Percentiles rank a stretch among this genome's conserved stretches.
These are phyloP conservation scores for Netelia fuscicornis DNA, from an alignment of 2,888 invertebrate species.

Conservation along the genomic window DNA sequence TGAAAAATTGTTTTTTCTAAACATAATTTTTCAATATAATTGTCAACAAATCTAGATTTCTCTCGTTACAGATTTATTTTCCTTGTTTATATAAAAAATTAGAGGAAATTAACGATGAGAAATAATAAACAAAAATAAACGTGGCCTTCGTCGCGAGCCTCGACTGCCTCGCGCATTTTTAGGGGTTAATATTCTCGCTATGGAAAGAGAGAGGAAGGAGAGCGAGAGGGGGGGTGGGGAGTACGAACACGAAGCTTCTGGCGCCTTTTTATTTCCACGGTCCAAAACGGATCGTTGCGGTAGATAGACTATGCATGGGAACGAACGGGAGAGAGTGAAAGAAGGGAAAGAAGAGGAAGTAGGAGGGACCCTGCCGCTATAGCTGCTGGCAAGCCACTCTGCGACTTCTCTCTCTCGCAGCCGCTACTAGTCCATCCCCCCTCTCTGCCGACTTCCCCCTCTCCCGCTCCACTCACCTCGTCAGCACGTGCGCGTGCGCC, in stretches of 20 bases:
- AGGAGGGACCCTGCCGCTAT: slow-evolving; percentile 23
- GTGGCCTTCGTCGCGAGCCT: neutral
- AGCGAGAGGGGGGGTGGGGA: neutral
- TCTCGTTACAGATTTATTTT: neutral
- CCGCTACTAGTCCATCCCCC: neutral
- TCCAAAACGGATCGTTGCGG: slow-evolving; percentile 67
- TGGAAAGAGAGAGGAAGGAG: neutral
- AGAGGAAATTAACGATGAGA: neutral
- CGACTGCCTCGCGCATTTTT: neutral
- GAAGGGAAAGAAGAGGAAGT: slow-evolving; percentile 56
- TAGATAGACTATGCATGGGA: slow-evolving; percentile 62
- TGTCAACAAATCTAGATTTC: neutral
- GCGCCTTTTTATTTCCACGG: slow-evolving; percentile 52
- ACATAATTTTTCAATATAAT: too few species aligned
- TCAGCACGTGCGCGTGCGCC: slow-evolving; percentile 66
- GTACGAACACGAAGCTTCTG: slow-evolving; percentile 26
- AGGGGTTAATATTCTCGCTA: slow-evolving; percentile 55
- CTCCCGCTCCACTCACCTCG: neutral
- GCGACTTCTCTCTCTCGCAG: slow-evolving; percentile 23
- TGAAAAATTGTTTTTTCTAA: too few species aligned
- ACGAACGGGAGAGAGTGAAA: slow-evolving; percentile 60
- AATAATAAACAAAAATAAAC: neutral
- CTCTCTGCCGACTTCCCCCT: neutral
- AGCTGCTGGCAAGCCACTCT: slow-evolving; percentile 55
- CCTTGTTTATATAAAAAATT: too few species aligned